Conservation (phyloP, 2,888 invertebrate genomes). For the Caenorhabditis sp. region DNA sequence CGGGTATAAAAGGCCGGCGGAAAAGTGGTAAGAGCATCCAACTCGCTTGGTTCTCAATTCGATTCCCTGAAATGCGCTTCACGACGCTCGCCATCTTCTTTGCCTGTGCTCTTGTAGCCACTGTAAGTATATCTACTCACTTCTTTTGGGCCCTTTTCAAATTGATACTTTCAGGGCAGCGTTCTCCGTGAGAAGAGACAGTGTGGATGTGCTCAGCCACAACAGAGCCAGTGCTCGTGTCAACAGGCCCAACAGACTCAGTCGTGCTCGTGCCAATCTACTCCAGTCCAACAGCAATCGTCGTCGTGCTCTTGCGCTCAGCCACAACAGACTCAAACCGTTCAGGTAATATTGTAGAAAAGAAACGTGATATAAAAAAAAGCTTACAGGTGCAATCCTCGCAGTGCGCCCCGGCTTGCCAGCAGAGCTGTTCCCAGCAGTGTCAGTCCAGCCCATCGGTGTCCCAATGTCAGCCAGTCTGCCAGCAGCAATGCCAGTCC, state of each 20-base stretch:
- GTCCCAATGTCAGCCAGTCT: slow-evolving; percentile 59
- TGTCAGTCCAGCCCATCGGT: slow-evolving; percentile 53
- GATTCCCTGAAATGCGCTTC: slow-evolving; percentile 48
- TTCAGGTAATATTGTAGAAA: slow-evolving; percentile 12
- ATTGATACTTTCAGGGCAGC: slow-evolving; percentile 52
- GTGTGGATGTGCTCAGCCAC: slow-evolving; percentile 62
- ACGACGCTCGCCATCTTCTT: slow-evolving; percentile 47
- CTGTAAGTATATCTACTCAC: slow-evolving; percentile 20
- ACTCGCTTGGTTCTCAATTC: background rate
- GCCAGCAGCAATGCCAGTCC: slow-evolving; percentile 61
- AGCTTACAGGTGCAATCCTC: slow-evolving; percentile 49
- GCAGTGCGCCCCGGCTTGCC: slow-evolving; percentile 64
- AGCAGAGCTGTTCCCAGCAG: slow-evolving; percentile 58
- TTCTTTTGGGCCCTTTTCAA: no score
- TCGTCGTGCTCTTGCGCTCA: slow-evolving; percentile 59
- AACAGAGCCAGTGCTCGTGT: slow-evolving; percentile 58
- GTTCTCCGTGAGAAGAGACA: slow-evolving; percentile 66
- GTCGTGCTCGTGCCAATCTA: slow-evolving; percentile 64
- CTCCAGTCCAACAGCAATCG: slow-evolving; percentile 56
- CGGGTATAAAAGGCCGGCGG: background rate
- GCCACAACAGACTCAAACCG: slow-evolving; percentile 54
- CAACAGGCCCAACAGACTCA: slow-evolving; percentile 45
- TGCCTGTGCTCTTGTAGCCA: slow-evolving; percentile 46
- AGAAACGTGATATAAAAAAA: background rate
- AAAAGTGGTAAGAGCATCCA: background rate